These are phyloP conservation scores for Prenolepis imparis DNA, from an alignment of 2,888 invertebrate species.

Conservation along the genomic window DNA sequence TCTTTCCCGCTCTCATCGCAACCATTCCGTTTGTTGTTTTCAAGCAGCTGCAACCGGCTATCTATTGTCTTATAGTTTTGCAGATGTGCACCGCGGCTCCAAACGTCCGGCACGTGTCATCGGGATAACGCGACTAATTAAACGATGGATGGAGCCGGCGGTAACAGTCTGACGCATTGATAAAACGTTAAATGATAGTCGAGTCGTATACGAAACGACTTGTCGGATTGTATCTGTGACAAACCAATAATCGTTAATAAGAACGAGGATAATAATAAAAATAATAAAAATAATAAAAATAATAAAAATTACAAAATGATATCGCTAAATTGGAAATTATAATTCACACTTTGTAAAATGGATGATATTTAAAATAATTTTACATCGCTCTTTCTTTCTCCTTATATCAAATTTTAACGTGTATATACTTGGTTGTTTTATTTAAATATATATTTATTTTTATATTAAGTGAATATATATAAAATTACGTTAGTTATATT, in stretches of 20 bases:
- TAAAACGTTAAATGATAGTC: constrained; percentile 53
- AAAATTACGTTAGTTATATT: neutral
- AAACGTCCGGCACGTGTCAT: constrained; percentile 70
- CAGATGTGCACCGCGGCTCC: constrained; percentile 72
- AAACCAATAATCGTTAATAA: neutral
- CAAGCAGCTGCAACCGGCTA: constrained; percentile 71
- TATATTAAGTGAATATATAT: too few species aligned
- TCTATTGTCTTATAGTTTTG: constrained; percentile 77
- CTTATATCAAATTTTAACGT: neutral
- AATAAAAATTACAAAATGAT: neutral
- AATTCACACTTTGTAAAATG: too few species aligned
- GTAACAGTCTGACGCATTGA: constrained; percentile 63
- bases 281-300: neutral
- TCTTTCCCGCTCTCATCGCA: constrained; percentile 20
- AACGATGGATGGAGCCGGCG: constrained; percentile 64
- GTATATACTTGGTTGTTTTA: neutral
- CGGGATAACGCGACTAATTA: constrained; percentile 73
- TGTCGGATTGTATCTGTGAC: neutral
- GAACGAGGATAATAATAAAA: neutral
- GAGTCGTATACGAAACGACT: neutral
- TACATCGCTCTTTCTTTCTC: neutral
- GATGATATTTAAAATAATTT: neutral
- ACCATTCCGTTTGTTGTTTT: constrained; percentile 46
- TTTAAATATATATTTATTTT: neutral
- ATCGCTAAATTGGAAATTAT: too few species aligned